Evolutionary conservation across 2,113 vertebrate species (phyloP).

Genomic region (Meles meles): DNA sequence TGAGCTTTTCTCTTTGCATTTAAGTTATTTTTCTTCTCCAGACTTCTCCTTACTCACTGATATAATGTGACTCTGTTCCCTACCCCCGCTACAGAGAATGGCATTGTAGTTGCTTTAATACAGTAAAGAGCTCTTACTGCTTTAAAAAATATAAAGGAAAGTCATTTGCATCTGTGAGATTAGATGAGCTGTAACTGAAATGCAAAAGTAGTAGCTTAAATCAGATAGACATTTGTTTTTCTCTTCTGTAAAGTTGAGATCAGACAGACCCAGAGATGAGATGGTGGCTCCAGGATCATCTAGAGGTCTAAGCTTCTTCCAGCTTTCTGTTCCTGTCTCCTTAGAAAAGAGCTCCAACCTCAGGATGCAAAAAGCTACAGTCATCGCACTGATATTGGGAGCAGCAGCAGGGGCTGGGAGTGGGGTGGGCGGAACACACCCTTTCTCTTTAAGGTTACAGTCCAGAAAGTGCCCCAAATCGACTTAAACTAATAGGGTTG

Average conservation of each 20-base stretch:
- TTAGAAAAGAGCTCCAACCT: not conserved
- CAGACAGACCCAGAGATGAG: not conserved
- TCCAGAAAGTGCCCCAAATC: not conserved
- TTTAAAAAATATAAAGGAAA: not conserved
- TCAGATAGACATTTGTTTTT: not conserved
- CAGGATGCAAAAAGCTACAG: not conserved
- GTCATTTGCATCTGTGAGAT: not conserved
- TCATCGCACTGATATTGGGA: not conserved
- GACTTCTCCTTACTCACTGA: not conserved
- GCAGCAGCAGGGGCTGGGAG: not conserved
- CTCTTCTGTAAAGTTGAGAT: not conserved
- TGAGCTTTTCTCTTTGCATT: not conserved
- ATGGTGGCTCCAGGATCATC: not conserved
- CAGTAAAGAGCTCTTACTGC: not conserved
- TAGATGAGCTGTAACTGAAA: not conserved
- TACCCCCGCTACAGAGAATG: not conserved
- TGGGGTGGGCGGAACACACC: rapidly evolving
- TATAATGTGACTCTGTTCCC: not conserved
- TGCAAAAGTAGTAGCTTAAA: not conserved
- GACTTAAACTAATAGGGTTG: not conserved
- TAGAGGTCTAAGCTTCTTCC: not conserved
- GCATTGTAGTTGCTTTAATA: not conserved
- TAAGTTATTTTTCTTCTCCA: not conserved
- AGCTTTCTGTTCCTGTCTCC: not conserved
- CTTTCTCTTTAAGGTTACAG: not conserved